Conservation (phyloP, 2,113 vertebrate species). For the Ailurus styani region DNA sequence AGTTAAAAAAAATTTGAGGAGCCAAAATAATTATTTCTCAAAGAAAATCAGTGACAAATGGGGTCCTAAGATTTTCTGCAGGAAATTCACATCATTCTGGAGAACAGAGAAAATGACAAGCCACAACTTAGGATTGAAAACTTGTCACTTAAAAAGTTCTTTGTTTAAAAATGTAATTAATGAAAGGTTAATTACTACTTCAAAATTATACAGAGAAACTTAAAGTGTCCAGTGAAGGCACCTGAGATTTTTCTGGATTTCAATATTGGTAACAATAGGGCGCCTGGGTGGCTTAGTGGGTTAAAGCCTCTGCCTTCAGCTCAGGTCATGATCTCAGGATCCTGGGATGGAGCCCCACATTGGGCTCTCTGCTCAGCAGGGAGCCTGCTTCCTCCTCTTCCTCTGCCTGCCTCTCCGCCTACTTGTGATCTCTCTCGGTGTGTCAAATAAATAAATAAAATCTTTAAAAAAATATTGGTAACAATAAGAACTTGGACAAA, state of each 20-base stretch:
- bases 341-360: too few relatives aligned
- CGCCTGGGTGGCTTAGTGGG: too few relatives aligned
- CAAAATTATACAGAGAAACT: neutral
- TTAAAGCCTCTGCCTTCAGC: too few relatives aligned
- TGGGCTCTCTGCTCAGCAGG: too few relatives aligned
- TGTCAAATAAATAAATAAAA: too few relatives aligned
- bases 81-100: constrained; percentile 23
- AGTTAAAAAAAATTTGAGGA: too few relatives aligned
- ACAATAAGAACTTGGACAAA: neutral
- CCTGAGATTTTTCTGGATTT: neutral
- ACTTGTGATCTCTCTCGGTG: too few relatives aligned
- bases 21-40: neutral
- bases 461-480: too few relatives aligned
- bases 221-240: neutral
- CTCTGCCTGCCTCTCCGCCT: too few relatives aligned
- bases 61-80: neutral
- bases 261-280: neutral
- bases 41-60: neutral
- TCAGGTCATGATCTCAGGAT: too few relatives aligned
- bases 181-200: neutral
- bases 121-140: neutral
- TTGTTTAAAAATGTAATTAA: neutral
- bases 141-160: neutral
- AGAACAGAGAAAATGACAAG: neutral
- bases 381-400: too few relatives aligned